Percentiles rank a stretch among this genome's conserved stretches.
Conservation (phyloP, 2,888 invertebrate species). For the Eupeodes latifasciatus region DNA sequence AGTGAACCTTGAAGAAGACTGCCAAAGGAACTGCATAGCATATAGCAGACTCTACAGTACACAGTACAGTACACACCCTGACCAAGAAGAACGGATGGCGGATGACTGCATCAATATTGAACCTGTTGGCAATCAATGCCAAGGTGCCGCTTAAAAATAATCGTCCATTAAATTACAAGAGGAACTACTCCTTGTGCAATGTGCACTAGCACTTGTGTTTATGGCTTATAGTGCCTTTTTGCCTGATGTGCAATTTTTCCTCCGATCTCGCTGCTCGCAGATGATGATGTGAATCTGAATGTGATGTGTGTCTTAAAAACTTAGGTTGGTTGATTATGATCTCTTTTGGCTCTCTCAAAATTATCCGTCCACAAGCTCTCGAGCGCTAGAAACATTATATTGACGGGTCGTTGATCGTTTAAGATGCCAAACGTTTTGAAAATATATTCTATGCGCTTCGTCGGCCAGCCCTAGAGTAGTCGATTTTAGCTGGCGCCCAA, state of each 20-base stretch:
- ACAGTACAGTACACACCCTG: not conserved
- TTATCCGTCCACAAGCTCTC: constrained; percentile 38
- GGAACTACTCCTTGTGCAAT: constrained; percentile 1
- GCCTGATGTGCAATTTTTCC: constrained; percentile 15
- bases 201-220: not conserved
- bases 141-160: constrained; percentile 76
- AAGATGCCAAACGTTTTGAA: constrained; percentile 41
- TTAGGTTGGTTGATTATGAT: constrained; percentile 55
- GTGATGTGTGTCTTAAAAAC: constrained; percentile 19
- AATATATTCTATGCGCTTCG: not conserved
- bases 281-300: not conserved
- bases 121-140: constrained; percentile 76
- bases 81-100: constrained; percentile 8
- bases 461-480: constrained; percentile 12
- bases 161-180: constrained; percentile 62
- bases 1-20: constrained; percentile 73
- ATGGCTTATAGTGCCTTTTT: not conserved
- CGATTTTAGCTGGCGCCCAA: constrained; percentile 50
- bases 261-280: not conserved
- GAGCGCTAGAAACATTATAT: constrained; percentile 54
- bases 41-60: not conserved
- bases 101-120: constrained; percentile 69
- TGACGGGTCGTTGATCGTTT: constrained; percentile 71
- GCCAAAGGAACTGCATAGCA: constrained; percentile 48
- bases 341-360: constrained; percentile 46